Conservation (phyloP, 92 coral and sea anemone genomes). For the Scolanthus callimorphus region DNA sequence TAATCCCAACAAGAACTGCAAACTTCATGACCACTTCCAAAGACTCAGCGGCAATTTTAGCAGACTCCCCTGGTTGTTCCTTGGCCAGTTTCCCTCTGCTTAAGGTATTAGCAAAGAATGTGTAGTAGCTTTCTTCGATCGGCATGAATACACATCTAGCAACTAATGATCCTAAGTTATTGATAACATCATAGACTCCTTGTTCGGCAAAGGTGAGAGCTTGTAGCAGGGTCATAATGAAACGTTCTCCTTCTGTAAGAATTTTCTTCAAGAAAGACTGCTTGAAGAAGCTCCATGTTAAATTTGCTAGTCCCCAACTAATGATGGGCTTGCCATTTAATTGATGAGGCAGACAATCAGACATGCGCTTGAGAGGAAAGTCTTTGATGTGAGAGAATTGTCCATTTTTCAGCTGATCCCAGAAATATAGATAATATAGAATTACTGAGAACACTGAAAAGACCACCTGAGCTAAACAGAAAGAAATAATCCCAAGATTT, state of each 20-base stretch:
- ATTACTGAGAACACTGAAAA: constrained; percentile 72
- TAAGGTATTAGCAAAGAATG: constrained; percentile 86
- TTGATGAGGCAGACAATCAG: constrained; percentile 70
- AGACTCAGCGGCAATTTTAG: constrained; percentile 77
- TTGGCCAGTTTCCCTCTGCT: constrained; percentile 71
- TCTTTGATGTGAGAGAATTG: constrained; percentile 20
- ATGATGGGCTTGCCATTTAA: constrained; percentile 38
- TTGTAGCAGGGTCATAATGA: constrained; percentile 90
- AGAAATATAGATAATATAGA: constrained; percentile 74
- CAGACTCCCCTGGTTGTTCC: constrained; percentile 62
- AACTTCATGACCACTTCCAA: constrained; percentile 89
- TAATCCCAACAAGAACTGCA: constrained; percentile 81
- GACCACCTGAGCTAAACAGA: constrained; percentile 85
- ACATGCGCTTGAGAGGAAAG: constrained; percentile 69
- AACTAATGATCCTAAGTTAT: constrained; percentile 91
- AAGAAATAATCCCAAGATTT: constrained; percentile 79
- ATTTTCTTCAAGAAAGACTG: constrained; percentile 95
- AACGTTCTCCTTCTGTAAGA: constrained; percentile 97
- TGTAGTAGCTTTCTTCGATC: constrained; percentile 93
- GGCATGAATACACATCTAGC: constrained; percentile 97
- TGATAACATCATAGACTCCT: constrained; percentile 93
- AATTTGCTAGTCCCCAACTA: constrained; percentile 63
- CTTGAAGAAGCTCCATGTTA: constrained; percentile 97
- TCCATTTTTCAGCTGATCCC: constrained; percentile 31
- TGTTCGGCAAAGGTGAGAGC: constrained; percentile 94